Evolutionary conservation across 1,140 invertebrate genomes (phyloP).

Genomic region (Apis laboriosa): DNA sequence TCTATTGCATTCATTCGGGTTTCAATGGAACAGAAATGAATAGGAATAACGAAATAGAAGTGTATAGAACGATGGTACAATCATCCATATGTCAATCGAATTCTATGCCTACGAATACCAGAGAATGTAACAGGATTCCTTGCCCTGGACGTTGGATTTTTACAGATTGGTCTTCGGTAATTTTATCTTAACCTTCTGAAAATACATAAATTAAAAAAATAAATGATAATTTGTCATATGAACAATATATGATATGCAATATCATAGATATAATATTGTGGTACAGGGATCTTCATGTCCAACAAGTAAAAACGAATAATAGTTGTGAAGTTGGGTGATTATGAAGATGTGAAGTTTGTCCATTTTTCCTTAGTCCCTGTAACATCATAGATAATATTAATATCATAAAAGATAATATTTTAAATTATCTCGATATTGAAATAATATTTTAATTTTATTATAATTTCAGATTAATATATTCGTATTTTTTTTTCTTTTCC

Average conservation of each 20-base stretch:
- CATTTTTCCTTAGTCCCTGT: too few species aligned
- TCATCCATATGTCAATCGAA: constrained; percentile 80
- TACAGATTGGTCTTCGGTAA: constrained; percentile 87
- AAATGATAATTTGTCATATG: too few species aligned
- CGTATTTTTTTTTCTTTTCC: constrained; percentile 50
- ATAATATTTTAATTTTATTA: background rate
- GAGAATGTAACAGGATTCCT: constrained; percentile 83
- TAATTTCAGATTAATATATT: background rate
- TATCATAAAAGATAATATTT: too few species aligned
- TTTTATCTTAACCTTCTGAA: background rate
- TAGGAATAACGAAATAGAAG: constrained; percentile 68
- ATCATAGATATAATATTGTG: too few species aligned
- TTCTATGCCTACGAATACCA: constrained; percentile 77
- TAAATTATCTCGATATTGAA: too few species aligned
- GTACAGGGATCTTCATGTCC: too few species aligned
- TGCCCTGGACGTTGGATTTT: constrained; percentile 86
- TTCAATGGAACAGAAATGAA: constrained; percentile 66
- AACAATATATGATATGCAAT: too few species aligned
- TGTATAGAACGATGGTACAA: constrained; percentile 82
- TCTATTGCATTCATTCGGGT: constrained; percentile 83
- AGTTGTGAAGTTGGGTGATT: too few species aligned
- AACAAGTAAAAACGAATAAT: too few species aligned
- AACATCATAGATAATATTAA: too few species aligned
- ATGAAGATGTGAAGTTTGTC: too few species aligned
- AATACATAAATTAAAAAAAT: background rate